Percentiles rank a stretch among this genome's conserved stretches.
Conservation (phyloP, 2,113 vertebrate species). For the Tauraco erythrolophus region DNA sequence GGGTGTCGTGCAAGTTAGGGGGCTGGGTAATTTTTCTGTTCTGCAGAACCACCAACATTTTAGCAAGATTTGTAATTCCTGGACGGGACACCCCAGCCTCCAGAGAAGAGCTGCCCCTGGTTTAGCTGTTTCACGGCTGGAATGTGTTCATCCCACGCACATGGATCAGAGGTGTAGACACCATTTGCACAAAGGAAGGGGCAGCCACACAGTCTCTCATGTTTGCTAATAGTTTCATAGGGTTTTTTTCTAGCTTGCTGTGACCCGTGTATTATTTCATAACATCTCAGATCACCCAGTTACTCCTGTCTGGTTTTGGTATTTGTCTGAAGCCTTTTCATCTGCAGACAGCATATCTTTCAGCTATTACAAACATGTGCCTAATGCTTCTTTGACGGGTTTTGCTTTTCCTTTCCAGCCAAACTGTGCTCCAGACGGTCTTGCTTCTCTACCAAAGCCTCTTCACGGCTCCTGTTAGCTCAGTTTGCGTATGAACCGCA, state of each 20-base stretch:
- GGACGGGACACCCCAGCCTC: fast-evolving
- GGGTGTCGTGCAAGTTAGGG: not conserved
- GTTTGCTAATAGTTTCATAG: not conserved
- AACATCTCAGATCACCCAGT: not conserved
- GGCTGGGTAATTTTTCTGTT: not conserved
- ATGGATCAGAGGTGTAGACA: fast-evolving
- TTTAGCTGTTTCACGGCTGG: not conserved
- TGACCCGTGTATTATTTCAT: not conserved
- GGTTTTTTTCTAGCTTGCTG: not conserved
- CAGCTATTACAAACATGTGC: not conserved
- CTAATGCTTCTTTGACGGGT: not conserved
- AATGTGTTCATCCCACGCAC: not conserved
- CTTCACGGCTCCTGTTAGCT: not conserved
- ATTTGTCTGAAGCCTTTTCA: not conserved
- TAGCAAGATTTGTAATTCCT: not conserved
- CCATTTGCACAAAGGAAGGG: not conserved
- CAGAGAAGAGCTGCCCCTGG: not conserved
- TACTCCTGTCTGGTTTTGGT: not conserved
- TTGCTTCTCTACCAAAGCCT: not conserved
- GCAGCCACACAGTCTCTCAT: not conserved
- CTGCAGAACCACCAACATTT: not conserved
- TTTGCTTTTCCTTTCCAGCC: not conserved
- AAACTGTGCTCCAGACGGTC: not conserved
- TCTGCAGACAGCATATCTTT: not conserved
- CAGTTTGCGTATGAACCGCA: not conserved